Evolutionary conservation across 1,140 invertebrate genomes (phyloP).

Genomic region (Halesus radiatus): DNA sequence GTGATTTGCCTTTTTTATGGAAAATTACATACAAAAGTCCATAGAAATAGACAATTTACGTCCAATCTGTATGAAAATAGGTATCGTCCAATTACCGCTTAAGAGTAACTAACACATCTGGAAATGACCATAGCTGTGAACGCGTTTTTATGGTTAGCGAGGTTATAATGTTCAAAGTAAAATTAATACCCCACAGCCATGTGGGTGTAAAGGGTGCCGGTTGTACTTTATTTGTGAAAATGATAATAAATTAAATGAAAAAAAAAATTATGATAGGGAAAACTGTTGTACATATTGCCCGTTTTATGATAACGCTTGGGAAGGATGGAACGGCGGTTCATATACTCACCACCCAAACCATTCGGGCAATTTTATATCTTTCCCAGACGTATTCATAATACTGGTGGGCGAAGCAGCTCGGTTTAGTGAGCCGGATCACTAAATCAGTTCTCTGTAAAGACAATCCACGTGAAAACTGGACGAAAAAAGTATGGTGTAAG

Average conservation of each 20-base stretch:
- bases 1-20: too few relatives aligned
- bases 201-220: constrained; percentile 93
- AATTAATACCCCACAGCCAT: constrained; percentile 62
- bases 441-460: too few relatives aligned
- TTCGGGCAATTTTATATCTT: constrained; percentile 71
- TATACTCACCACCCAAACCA: constrained; percentile 79
- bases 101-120: too few relatives aligned
- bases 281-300: constrained; percentile 82
- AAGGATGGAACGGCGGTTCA: constrained; percentile 76
- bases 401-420: too few relatives aligned
- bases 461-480: too few relatives aligned
- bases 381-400: constrained; percentile 81
- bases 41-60: too few relatives aligned
- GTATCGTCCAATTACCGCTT: too few relatives aligned
- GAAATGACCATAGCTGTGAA: constrained; percentile 3
- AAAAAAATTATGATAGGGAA: constrained; percentile 62
- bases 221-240: constrained; percentile 89
- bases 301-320: constrained; percentile 80
- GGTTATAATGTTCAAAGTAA: constrained; percentile 6
- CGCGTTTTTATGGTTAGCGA: constrained; percentile 4
- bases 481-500: too few relatives aligned
- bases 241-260: constrained; percentile 74
- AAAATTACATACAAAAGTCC: too few relatives aligned
- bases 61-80: too few relatives aligned
- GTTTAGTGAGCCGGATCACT: too few relatives aligned